Evolutionary conservation across 1,140 invertebrate species (phyloP).

Genomic region (Pseudobourletiella spinata): DNA sequence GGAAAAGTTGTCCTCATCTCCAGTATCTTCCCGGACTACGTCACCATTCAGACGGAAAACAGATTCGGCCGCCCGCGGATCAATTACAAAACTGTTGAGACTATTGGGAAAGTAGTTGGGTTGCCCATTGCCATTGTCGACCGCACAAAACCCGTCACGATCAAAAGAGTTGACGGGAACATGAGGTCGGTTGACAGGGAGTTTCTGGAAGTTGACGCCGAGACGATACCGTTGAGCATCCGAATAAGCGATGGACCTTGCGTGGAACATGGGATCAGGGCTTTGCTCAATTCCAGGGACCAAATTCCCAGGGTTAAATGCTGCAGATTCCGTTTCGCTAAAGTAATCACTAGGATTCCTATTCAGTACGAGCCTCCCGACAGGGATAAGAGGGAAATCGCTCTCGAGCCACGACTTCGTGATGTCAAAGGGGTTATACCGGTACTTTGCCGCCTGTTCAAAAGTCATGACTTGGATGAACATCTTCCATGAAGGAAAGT

Average conservation of each 20-base stretch:
- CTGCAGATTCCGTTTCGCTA: conserved; percentile 84
- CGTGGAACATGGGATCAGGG: conserved; percentile 36
- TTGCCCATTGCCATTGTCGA: conserved; percentile 58
- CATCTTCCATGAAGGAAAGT: conserved; percentile 61
- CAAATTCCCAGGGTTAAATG: conserved; percentile 49
- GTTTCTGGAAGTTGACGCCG: conserved; percentile 53
- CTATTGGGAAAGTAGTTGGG: conserved; percentile 96
- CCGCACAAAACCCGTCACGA: conserved; percentile 70
- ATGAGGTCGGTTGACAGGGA: conserved; percentile 55
- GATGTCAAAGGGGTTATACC: conserved; percentile 53
- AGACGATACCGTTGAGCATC: conserved; percentile 57
- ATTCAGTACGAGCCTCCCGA: conserved; percentile 81
- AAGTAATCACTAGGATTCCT: conserved; percentile 88
- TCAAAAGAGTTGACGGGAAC: conserved; percentile 60
- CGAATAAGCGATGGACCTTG: conserved; percentile 49
- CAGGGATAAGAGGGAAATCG: conserved; percentile 80
- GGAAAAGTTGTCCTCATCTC: conserved; percentile 79
- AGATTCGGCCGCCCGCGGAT: conserved; percentile 38
- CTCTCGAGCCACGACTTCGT: conserved; percentile 71
- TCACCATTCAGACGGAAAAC: conserved; percentile 43
- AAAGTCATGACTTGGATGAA: conserved; percentile 60
- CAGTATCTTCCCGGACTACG: conserved; percentile 54
- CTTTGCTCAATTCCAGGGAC: conserved; percentile 48
- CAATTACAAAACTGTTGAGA: conserved; percentile 66
- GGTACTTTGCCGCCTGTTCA: conserved; percentile 57